These are phyloP conservation scores for Tor tambroides DNA, from an alignment of 2,113 vertebrate species.

Conservation along the genomic window DNA sequence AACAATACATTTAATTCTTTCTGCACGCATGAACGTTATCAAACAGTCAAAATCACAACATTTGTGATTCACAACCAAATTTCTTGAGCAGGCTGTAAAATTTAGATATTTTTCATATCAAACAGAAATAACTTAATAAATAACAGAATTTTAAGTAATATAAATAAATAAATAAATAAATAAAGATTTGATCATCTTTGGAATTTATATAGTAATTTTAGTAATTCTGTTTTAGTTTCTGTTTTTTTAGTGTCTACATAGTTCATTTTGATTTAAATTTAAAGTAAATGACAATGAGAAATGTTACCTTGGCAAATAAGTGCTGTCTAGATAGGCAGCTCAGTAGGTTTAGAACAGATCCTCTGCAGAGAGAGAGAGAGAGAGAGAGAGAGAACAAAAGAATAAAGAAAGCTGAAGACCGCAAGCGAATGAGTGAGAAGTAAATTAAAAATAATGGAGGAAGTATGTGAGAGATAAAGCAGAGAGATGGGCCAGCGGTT, in stretches of 20 bases:
- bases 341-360: not conserved
- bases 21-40: not conserved
- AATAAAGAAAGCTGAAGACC: constrained; percentile 49
- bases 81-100: not conserved
- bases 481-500: constrained; percentile 53
- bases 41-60: not conserved
- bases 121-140: not conserved
- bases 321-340: not conserved
- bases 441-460: constrained; percentile 40
- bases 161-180: too few relatives aligned
- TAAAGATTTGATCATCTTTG: too few relatives aligned
- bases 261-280: too few relatives aligned
- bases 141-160: not conserved
- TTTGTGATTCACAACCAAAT: not conserved
- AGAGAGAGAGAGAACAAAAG: constrained; percentile 30
- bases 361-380: constrained; percentile 26
- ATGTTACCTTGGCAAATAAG: too few relatives aligned
- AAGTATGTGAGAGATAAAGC: constrained; percentile 49
- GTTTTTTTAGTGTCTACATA: too few relatives aligned
- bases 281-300: too few relatives aligned
- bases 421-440: constrained; percentile 6
- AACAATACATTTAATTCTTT: not conserved
- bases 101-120: not conserved
- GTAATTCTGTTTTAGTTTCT: too few relatives aligned
- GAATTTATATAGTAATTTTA: too few relatives aligned